Percentiles rank a stretch among this genome's conserved stretches.
Conservation (phyloP, 2,888 invertebrate species). For the Julus scandinavius region DNA sequence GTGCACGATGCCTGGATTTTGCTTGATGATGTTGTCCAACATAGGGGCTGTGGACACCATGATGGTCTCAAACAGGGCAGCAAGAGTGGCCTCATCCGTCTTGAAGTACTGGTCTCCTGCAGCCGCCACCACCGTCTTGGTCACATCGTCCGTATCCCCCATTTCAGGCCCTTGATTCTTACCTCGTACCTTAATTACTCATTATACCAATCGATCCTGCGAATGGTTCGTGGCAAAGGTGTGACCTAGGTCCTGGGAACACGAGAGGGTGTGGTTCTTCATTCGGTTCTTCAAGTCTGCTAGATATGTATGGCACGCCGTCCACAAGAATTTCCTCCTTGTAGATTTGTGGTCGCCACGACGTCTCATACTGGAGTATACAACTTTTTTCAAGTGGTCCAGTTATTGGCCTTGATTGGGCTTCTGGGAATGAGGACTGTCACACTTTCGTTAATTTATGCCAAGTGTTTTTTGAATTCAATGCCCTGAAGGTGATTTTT, state of each 20-base stretch:
- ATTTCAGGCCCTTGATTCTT: neutral
- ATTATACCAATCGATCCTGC: no score
- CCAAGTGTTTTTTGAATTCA: neutral
- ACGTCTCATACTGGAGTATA: neutral
- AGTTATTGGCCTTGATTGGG: neutral
- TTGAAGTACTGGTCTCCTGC: neutral
- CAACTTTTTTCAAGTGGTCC: neutral
- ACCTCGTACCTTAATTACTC: no score
- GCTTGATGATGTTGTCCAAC: constrained; percentile 3
- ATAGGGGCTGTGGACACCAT: neutral
- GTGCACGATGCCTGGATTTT: neutral
- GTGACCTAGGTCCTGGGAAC: no score
- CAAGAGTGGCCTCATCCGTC: neutral
- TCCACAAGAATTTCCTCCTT: neutral
- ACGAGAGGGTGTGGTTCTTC: neutral
- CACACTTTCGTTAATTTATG: neutral
- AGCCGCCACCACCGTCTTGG: neutral
- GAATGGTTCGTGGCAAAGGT: no score
- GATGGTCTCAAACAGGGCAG: constrained; percentile 48
- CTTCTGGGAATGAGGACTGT: neutral
- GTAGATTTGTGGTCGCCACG: neutral
- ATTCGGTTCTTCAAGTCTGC: neutral
- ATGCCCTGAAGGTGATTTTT: neutral
- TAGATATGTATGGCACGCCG: neutral
- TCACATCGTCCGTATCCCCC: neutral